Conservation (phyloP, 1,140 invertebrate genomes). For the Batillaria attramentaria region DNA sequence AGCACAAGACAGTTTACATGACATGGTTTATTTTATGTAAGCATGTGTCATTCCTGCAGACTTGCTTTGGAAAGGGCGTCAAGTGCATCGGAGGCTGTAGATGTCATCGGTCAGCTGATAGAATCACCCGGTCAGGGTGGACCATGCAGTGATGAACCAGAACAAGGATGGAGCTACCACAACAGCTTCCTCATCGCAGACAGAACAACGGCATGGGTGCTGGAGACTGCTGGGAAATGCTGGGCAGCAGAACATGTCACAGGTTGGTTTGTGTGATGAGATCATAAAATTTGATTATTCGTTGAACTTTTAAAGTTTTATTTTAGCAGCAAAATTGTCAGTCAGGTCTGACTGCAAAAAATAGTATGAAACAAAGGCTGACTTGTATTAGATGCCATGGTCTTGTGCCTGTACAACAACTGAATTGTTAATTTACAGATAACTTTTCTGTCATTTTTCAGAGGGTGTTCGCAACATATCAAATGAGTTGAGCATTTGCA, state of each 20-base stretch:
- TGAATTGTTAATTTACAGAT: too few species aligned
- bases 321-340: too few species aligned
- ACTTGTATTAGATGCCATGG: too few species aligned
- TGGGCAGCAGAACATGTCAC: slow-evolving; percentile 84
- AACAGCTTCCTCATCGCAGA: slow-evolving; percentile 66
- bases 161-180: slow-evolving; percentile 59
- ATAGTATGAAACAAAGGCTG: too few species aligned
- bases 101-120: slow-evolving; percentile 78
- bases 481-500: slow-evolving; percentile 80
- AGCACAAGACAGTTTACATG: too few species aligned
- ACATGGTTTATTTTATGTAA: too few species aligned
- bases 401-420: too few species aligned
- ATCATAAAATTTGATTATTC: too few species aligned
- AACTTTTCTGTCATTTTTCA: too few species aligned
- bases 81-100: slow-evolving; percentile 77
- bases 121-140: slow-evolving; percentile 83
- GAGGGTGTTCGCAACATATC: slow-evolving; percentile 81
- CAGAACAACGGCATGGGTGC: slow-evolving; percentile 61
- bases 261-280: slow-evolving; percentile 67
- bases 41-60: too few species aligned
- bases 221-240: slow-evolving; percentile 68
- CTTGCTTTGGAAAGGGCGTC: slow-evolving; percentile 79
- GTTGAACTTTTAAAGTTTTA: too few species aligned
- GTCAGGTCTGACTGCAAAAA: too few species aligned
- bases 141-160: slow-evolving; percentile 73